These are phyloP conservation scores for Dimorphilus gyrociliatus DNA, from an alignment of 2,888 invertebrate genomes.

Conservation along the genomic window DNA sequence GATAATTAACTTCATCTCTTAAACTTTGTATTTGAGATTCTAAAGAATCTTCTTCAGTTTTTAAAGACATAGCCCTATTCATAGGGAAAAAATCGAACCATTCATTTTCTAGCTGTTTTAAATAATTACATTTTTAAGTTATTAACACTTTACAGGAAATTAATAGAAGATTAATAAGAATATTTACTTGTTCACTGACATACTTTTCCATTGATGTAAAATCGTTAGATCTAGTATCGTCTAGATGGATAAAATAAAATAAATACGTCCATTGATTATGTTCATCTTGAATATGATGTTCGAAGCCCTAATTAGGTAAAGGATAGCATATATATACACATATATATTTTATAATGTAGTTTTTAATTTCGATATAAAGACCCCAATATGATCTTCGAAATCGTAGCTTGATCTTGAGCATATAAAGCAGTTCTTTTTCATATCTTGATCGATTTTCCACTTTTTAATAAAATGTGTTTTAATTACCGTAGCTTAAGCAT, in stretches of 20 bases:
- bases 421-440: not conserved
- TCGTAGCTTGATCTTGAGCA: not conserved
- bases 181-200: constrained; percentile 31
- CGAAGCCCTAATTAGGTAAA: constrained; percentile 30
- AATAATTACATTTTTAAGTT: too few species aligned
- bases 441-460: too few species aligned
- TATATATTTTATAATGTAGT: too few species aligned
- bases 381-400: too few species aligned
- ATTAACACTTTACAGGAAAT: too few species aligned
- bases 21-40: too few species aligned
- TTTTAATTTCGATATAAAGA: too few species aligned
- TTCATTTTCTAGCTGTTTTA: constrained; percentile 17
- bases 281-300: constrained; percentile 33
- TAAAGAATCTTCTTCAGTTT: constrained; percentile 37
- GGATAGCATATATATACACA: too few species aligned
- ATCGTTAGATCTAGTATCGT: constrained; percentile 37
- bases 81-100: constrained; percentile 38
- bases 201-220: constrained; percentile 36
- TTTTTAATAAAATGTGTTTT: too few species aligned
- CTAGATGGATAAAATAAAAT: constrained; percentile 38
- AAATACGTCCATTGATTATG: constrained; percentile 39
- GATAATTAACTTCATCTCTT: too few species aligned
- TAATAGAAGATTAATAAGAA: not conserved
- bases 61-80: constrained; percentile 34
- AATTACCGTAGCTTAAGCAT: too few species aligned